Conservation (phyloP, 2,888 invertebrate genomes). For the Zhuqinia jingwanae region DNA sequence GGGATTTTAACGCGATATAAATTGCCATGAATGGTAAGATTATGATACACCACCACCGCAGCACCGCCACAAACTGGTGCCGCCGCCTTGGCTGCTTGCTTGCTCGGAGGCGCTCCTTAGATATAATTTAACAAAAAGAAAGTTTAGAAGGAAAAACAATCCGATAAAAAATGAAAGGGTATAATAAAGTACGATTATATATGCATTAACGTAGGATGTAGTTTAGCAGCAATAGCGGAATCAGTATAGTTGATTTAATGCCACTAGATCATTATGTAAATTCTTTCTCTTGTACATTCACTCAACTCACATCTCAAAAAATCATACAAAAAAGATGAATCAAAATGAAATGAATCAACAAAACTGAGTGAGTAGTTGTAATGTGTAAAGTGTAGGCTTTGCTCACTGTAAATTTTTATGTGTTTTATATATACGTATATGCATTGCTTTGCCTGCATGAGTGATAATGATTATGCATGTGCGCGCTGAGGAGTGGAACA, state of each 20-base stretch:
- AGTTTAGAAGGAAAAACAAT: conserved; percentile 27
- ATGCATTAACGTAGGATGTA: not conserved
- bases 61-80: conserved; percentile 27
- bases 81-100: not conserved
- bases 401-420: conserved; percentile 17
- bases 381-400: not conserved
- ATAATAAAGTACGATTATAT: conserved; percentile 17
- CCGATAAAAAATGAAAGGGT: conserved; percentile 46
- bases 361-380: conserved; percentile 38
- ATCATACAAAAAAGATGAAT: conserved; percentile 25
- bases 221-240: conserved; percentile 7
- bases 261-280: conserved; percentile 60
- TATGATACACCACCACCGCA: conserved; percentile 40
- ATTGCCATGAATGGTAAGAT: conserved; percentile 71
- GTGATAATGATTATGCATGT: conserved; percentile 50
- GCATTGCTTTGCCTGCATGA: not conserved
- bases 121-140: conserved; percentile 45
- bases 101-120: conserved; percentile 5
- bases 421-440: conserved; percentile 13
- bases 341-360: conserved; percentile 53
- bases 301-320: too few relatives aligned
- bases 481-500: conserved; percentile 66
- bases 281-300: conserved; percentile 26
- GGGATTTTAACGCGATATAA: conserved; percentile 73
- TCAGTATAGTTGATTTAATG: not conserved